Percentiles rank a stretch among this genome's conserved stretches.
Evolutionary conservation across 2,113 vertebrate species (phyloP).

Genomic region (Pedionomus torquatus): DNA sequence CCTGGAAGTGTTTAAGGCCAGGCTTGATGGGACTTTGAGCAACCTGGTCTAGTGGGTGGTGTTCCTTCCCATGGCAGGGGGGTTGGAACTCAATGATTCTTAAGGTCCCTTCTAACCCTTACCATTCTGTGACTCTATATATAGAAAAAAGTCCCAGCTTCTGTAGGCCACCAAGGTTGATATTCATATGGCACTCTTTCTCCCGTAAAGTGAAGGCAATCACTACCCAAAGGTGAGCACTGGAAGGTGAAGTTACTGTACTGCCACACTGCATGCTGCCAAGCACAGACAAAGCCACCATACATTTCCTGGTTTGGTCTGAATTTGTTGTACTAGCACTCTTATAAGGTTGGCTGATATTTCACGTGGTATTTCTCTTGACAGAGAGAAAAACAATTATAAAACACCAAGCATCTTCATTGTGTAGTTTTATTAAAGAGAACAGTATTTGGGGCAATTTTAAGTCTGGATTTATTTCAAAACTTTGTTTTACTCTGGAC

Average conservation of each 20-base stretch:
- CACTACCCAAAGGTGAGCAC: not conserved
- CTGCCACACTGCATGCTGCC: rapidly evolving
- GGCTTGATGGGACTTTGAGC: no score
- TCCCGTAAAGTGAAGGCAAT: not conserved
- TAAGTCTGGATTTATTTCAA: not conserved
- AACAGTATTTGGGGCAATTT: not conserved
- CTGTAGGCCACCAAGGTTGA: not conserved
- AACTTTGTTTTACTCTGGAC: not conserved
- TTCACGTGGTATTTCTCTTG: not conserved
- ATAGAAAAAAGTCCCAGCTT: not conserved
- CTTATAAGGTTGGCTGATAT: not conserved
- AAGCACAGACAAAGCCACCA: not conserved
- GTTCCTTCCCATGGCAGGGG: no score
- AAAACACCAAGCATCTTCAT: not conserved
- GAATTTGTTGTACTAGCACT: not conserved
- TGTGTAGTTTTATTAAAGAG: not conserved
- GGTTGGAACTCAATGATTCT: no score
- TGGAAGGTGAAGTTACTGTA: not conserved
- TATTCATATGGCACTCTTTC: not conserved
- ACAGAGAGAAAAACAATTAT: not conserved
- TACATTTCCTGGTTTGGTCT: not conserved
- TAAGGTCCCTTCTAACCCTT: no score
- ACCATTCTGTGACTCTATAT: no score
- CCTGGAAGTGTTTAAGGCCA: no score
- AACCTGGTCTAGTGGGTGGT: no score